Evolutionary conservation across 1,140 invertebrate genomes (phyloP), one percentile per base, ranked within the genome.

Genomic region (Brachionus calyciflorus): DNA sequence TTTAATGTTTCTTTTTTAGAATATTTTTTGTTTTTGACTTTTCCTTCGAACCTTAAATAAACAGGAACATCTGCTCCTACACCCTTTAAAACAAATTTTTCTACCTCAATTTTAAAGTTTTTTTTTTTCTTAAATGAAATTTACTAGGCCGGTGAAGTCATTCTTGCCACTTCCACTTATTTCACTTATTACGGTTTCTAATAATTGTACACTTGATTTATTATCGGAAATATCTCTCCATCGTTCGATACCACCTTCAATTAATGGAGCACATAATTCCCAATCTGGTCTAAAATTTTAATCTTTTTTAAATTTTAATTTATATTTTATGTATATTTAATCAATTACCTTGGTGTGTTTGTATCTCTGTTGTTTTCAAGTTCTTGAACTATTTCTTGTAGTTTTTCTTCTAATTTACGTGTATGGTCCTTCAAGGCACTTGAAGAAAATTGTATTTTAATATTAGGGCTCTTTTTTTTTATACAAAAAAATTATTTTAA

Each of bases 251-350:
- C 84, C 84, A 33, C 84, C 84, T 17, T 80, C 79, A 28, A 85
- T 55, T 73, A 78, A 78, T 33, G 83, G 81, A 19, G 80, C 80
- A 81, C 82, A 83, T 73, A 80, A 81, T 40, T 82, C 81, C 84
- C 84, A 85, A 60, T 83, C 80, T 7, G 84, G 84, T 76, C 84
- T n/a, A n/a, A n/a, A n/a, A n/a, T n/a, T n/a, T n/a, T n/a, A n/a
- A n/a, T n/a, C n/a, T n/a, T n/a, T n/a, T n/a, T n/a, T n/a, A n/a
- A n/a, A n/a, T n/a, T n/a, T n/a, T n/a, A n/a, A n/a, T n/a, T n/a
- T n/a, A n/a, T n/a, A n/a, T n/a, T n/a, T n/a, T n/a, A n/a, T n/a
- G n/a, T n/a, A n/a, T n/a, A n/a, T n/a, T n/a, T n/a, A n/a, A n/a
- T n/a, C n/a, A n/a, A n/a, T n/a, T n/a, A n/a, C n/a, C n/a, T 80